Conservation (phyloP, 2,888 invertebrate species). For the Julus scandinavius region DNA sequence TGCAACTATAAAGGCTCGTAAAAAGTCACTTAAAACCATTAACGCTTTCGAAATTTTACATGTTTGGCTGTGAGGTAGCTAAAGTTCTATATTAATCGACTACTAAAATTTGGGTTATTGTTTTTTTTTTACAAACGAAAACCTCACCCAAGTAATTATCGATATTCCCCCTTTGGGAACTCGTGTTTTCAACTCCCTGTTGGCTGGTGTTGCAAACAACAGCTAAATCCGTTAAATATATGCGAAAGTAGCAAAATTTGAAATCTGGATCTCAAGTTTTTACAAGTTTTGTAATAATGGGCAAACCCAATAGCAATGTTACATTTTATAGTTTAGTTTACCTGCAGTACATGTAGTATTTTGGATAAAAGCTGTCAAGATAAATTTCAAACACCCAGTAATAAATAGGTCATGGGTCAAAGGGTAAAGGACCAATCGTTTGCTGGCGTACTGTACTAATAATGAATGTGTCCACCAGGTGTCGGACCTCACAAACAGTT, state of each 20-base stretch:
- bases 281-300: too few species aligned
- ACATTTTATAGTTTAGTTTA: too few species aligned
- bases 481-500: not conserved
- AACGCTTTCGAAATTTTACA: not conserved
- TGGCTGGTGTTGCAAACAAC: too few species aligned
- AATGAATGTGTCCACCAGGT: not conserved
- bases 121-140: not conserved
- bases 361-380: too few species aligned
- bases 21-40: not conserved
- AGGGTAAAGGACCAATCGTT: not conserved
- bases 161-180: not conserved
- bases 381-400: too few species aligned
- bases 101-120: constrained; percentile 7
- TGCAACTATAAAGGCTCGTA: not conserved
- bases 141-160: not conserved
- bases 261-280: not conserved
- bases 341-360: too few species aligned
- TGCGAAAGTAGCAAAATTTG: not conserved
- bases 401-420: too few species aligned
- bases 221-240: not conserved
- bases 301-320: too few species aligned
- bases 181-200: not conserved
- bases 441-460: not conserved
- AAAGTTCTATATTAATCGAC: not conserved
- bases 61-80: not conserved